Conservation (phyloP, 1,140 invertebrate species). For the Drusus annulatus region DNA sequence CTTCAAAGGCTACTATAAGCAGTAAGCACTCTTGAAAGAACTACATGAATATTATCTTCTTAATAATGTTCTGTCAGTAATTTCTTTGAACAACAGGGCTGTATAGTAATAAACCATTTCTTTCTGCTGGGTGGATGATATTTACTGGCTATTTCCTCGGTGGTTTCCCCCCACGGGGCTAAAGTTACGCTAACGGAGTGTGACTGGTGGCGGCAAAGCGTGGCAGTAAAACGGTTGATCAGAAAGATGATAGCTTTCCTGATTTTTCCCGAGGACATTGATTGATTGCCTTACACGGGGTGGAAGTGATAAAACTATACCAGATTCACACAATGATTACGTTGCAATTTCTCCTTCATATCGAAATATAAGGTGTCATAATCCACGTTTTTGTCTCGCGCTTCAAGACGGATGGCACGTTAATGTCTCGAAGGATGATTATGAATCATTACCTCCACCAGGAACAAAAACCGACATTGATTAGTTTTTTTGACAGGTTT, state of each 20-base stretch:
- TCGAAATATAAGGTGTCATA: too few species aligned
- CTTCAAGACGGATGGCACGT: too few species aligned
- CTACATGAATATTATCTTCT: too few species aligned
- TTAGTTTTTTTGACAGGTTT: too few species aligned
- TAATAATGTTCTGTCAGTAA: too few species aligned
- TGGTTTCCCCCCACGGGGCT: not conserved
- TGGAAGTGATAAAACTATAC: slow-evolving; percentile 4
- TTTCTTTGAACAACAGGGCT: too few species aligned
- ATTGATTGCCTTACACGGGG: slow-evolving; percentile 24
- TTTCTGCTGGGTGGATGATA: not conserved
- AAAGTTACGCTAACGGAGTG: slow-evolving; percentile 22
- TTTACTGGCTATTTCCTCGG: slow-evolving; percentile 16
- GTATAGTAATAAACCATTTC: not conserved
- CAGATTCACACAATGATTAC: slow-evolving; percentile 34
- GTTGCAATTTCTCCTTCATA: not conserved
- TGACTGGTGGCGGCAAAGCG: slow-evolving; percentile 21
- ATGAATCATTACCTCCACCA: too few species aligned
- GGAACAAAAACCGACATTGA: too few species aligned
- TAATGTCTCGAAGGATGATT: too few species aligned
- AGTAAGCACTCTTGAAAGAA: too few species aligned
- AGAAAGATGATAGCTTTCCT: slow-evolving; percentile 35
- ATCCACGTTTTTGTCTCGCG: too few species aligned
- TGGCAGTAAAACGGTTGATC: slow-evolving; percentile 28
- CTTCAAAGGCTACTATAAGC: too few species aligned
- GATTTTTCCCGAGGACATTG: slow-evolving; percentile 30